Evolutionary conservation across 2,797 vertebrate genomes (phyloP).

Genomic region (Coracias cyanogaster): DNA sequence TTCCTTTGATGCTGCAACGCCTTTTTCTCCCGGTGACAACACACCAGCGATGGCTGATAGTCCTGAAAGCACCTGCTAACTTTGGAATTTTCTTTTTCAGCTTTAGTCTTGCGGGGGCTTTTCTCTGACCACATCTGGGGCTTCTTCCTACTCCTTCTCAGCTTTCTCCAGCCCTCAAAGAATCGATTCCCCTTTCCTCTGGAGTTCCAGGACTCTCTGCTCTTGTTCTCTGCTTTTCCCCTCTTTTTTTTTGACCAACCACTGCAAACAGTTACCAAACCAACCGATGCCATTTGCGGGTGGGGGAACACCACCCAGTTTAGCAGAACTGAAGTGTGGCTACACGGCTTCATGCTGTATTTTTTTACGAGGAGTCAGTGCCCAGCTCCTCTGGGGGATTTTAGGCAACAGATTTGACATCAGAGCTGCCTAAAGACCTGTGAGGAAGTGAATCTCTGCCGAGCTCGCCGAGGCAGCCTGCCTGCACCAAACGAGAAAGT

Average conservation of each 20-base stretch:
- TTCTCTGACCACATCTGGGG: neutral
- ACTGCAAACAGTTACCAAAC: neutral
- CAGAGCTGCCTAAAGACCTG: neutral
- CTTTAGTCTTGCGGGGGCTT: neutral
- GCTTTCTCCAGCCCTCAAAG: neutral
- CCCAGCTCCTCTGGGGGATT: neutral
- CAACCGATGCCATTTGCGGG: neutral
- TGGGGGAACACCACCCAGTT: neutral
- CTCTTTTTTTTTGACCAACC: neutral
- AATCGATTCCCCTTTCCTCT: neutral
- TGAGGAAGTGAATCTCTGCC: neutral
- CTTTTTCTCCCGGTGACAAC: conserved; percentile 53
- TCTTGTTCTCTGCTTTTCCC: neutral
- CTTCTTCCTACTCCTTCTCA: neutral
- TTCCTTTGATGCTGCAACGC: conserved; percentile 42
- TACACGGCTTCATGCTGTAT: neutral
- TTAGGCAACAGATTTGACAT: neutral
- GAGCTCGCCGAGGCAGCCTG: neutral
- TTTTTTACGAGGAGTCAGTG: neutral
- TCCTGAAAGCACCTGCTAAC: conserved; percentile 43
- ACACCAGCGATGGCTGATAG: neutral
- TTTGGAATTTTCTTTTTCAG: neutral
- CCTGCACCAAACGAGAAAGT: neutral
- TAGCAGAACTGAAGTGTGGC: neutral
- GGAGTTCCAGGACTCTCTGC: neutral